Conservation (phyloP, 2,888 invertebrate genomes). For the Xylota segnis region DNA sequence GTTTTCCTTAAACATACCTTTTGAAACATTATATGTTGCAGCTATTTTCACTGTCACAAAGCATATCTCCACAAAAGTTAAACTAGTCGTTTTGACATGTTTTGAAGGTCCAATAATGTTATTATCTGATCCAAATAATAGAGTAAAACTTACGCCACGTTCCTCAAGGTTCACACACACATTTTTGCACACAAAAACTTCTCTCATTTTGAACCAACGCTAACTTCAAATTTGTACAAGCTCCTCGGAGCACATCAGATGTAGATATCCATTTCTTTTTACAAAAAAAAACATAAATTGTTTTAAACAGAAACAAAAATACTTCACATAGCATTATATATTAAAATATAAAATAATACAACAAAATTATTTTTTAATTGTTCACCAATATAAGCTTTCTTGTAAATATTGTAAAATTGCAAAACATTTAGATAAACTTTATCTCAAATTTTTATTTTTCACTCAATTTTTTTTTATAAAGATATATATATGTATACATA, state of each 20-base stretch:
- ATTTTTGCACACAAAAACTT: neutral
- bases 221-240: constrained; percentile 58
- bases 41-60: neutral
- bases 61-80: neutral
- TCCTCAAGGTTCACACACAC: neutral
- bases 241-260: constrained; percentile 45
- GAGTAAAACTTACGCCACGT: neutral
- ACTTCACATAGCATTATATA: constrained; percentile 25
- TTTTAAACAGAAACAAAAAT: constrained; percentile 23
- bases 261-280: constrained; percentile 48
- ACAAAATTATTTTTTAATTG: constrained; percentile 56
- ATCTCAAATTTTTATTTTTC: constrained; percentile 22
- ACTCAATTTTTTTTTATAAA: constrained; percentile 18
- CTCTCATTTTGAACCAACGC: constrained; percentile 1
- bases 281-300: constrained; percentile 7
- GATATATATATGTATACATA: constrained; percentile 19
- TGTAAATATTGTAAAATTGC: constrained; percentile 74
- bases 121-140: neutral
- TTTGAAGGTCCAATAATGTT: constrained; percentile 33
- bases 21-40: neutral
- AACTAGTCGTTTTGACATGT: neutral
- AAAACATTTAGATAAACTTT: constrained; percentile 43
- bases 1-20: neutral
- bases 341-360: constrained; percentile 28
- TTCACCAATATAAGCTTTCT: constrained; percentile 58